Percentiles rank a stretch among this genome's conserved stretches.
Evolutionary conservation across 2,113 vertebrate genomes (phyloP).

Genomic region (Hippocampus abdominalis): DNA sequence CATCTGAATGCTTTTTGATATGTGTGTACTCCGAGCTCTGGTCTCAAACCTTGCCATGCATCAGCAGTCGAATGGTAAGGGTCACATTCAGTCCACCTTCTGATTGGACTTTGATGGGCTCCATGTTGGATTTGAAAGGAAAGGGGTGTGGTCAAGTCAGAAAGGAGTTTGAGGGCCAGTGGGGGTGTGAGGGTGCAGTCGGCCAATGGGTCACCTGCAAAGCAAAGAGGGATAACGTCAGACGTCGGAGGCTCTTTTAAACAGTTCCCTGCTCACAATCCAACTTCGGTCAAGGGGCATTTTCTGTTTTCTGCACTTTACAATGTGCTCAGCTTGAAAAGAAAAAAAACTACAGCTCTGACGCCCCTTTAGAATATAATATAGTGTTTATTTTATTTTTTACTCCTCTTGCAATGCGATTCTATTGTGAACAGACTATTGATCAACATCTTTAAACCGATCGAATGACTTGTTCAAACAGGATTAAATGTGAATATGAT

Average conservation of each 20-base stretch:
- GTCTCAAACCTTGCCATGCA: conserved; percentile 91
- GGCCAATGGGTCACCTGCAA: conserved; percentile 77
- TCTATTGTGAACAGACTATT: neutral
- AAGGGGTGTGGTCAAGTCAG: conserved; percentile 55
- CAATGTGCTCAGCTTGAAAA: neutral
- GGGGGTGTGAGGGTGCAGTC: conserved; percentile 69
- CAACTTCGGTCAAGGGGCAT: neutral
- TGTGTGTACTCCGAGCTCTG: neutral
- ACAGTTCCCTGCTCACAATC: neutral
- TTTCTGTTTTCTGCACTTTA: neutral
- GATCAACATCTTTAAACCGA: neutral
- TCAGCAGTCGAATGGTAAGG: conserved; percentile 95
- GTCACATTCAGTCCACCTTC: conserved; percentile 97
- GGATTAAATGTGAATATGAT: neutral
- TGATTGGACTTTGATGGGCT: conserved; percentile 91
- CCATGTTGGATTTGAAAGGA: conserved; percentile 79
- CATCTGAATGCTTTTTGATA: neutral
- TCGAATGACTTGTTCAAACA: neutral
- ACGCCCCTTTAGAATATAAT: neutral
- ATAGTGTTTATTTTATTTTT: neutral
- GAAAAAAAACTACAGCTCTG: neutral
- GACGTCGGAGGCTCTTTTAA: neutral
- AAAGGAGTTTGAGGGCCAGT: conserved; percentile 60
- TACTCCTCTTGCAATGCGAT: too few relatives aligned
- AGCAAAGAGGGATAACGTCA: neutral